Base-by-base conservation (phyloP, 2,113 vertebrate genomes). In the Cololabis saira region DNA sequence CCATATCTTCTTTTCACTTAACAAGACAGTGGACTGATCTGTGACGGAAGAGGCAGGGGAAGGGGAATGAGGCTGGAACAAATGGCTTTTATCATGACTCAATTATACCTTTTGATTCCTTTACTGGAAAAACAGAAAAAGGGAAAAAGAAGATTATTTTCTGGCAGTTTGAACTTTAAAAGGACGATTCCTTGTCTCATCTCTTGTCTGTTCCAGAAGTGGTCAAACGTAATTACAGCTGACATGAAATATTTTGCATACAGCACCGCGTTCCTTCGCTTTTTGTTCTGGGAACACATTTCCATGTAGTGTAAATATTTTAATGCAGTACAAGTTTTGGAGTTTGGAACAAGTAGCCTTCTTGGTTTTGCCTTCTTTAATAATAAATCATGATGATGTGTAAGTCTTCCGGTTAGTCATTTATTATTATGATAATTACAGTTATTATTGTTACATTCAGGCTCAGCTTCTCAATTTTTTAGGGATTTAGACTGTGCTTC, bases 81-180 rank as follows among this genome's bases (percentile, higher is more conserved):
- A 37, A 37, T 69, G 67, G 59, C 67, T 85, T 82, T 86, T 82
- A 79, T 82, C 74, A 59, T 56, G 63, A 49, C 51, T 86, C 81
- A 74, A 67, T 76, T 77, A 70, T 64, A 82, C 74, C 51, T 64
- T 67, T 74, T 11, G 59, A 64, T 74, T 70, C 61, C 52, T 83
- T 47, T 62, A 5, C 65, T 63, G 77, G 72, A 63, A 60, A 24
- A 60, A 16, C 13, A 53, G 44, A 41, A 45, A 50, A 16, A 45
- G 40, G 55, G 49, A 41, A 45, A 50, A 16, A 45, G 33, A 52
- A 53, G 47, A 33, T 15, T 24, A 0, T 4, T 2, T 49, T 30
- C 42, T 43, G 57, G 30, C 47, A 27, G 12, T 50, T 49, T 33
- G 19, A 33, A 13, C 21, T 58, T 76, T 45, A 66, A 70, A 60